Conservation (phyloP, 2,888 invertebrate genomes). For the Noctua pronuba region DNA sequence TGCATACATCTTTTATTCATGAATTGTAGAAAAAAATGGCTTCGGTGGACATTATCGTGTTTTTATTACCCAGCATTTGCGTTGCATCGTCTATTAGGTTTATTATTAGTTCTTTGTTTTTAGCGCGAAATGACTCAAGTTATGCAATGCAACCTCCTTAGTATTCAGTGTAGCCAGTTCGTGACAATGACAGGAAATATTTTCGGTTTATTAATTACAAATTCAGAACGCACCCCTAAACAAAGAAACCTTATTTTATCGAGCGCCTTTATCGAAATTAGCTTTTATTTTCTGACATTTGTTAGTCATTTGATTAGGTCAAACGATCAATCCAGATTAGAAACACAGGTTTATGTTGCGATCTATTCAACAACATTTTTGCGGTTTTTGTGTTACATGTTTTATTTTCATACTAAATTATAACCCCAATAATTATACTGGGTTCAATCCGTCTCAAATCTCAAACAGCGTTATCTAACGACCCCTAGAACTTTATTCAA, state of each 20-base stretch:
- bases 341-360: not conserved
- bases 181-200: conserved; percentile 47
- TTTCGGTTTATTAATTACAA: conserved; percentile 28
- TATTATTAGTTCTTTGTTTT: conserved; percentile 50
- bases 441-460: not conserved
- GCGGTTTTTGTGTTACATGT: not conserved
- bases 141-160: conserved; percentile 45
- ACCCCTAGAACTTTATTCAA: not conserved
- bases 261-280: not conserved
- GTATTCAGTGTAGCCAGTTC: conserved; percentile 33
- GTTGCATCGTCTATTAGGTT: conserved; percentile 41
- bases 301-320: not conserved
- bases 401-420: not conserved
- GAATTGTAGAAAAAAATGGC: conserved; percentile 47
- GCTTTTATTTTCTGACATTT: not conserved
- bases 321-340: not conserved
- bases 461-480: not conserved
- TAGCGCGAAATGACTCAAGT: conserved; percentile 43
- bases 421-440: no score
- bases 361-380: not conserved
- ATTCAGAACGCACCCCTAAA: conserved; percentile 31
- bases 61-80: conserved; percentile 46
- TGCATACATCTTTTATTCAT: conserved; percentile 53
- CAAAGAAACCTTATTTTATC: not conserved
- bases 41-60: conserved; percentile 19